Conservation (phyloP, 1,140 invertebrate species). For the Ephestia elutella region DNA sequence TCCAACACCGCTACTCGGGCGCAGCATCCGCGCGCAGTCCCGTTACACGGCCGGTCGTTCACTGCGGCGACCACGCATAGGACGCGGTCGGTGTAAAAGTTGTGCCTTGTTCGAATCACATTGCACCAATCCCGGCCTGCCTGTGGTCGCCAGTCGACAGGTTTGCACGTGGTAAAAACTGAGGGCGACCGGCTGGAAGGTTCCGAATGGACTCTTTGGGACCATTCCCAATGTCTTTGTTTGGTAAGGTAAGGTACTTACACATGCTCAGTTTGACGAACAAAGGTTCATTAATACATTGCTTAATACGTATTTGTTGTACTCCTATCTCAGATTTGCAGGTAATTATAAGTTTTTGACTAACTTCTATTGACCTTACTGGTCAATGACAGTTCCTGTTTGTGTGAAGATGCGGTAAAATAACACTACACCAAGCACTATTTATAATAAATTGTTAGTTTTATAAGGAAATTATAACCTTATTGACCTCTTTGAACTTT, state of each 20-base stretch:
- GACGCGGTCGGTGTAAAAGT: slow-evolving; percentile 70
- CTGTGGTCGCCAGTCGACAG: slow-evolving; percentile 46
- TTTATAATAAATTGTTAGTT: no score
- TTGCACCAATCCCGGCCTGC: slow-evolving; percentile 73
- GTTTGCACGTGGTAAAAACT: slow-evolving; percentile 34
- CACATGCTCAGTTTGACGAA: not conserved
- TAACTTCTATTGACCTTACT: no score
- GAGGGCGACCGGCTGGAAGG: slow-evolving; percentile 5
- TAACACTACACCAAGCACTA: no score
- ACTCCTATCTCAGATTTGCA: not conserved
- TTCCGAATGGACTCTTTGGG: not conserved
- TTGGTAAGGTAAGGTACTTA: not conserved
- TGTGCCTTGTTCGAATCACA: slow-evolving; percentile 53
- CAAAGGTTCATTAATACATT: not conserved
- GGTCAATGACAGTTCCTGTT: no score
- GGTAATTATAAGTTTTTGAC: not conserved
- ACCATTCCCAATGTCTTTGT: slow-evolving; percentile 2
- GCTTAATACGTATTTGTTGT: no score
- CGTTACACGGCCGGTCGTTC: slow-evolving; percentile 69
- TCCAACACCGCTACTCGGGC: slow-evolving; percentile 60
- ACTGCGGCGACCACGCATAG: slow-evolving; percentile 69
- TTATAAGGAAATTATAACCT: no score
- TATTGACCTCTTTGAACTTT: no score
- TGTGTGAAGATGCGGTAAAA: no score
- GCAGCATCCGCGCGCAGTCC: slow-evolving; percentile 69